Evolutionary conservation across 2,888 invertebrate genomes (phyloP), one percentile per base, ranked within the genome.

Genomic region (Dexiosoma caninum): DNA sequence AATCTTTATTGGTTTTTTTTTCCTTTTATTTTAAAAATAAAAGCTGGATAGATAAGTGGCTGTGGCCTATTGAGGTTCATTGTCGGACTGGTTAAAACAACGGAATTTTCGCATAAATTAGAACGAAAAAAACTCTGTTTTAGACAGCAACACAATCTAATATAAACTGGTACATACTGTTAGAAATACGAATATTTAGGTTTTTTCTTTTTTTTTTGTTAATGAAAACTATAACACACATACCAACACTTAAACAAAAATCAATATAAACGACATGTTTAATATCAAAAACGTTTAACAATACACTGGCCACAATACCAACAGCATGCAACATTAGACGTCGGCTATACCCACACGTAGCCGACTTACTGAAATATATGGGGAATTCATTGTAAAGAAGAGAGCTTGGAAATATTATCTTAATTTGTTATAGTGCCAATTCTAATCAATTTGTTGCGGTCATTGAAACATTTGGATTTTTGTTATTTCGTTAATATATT

Each of bases 101-200:
- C 74, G 80, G 77, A 77, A 77, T 81, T 64, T 77, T 69, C 72
- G 81, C 77, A 81, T 81, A 81, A 81, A 77, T 81, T 77, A 81
- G 81, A 81, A 69, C 81, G 74, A 30, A 19, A 37, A 59, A 27
- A 3, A 27, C 27, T 27, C 6, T 27, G 27, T 27, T 27, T 27
- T 27, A 3, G 9, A 71, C 9, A 27, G 0, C n/a, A n/a, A 57
- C 23, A 23, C 19, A 60, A 27, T 37, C 70, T 30, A n/a, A 53
- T 14, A 71, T 69, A 82, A 79, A 81, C 62, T 62, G 69, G 77
- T 72, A 81, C 40, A 74, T 77, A 77, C 81, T 77, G 77, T 81
- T 81, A 76, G 42, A 71, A 66, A 60, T 42, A 35, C 42, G 14
- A 64, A 16, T 46, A 27, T n/a, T n/a, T 21, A 57, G 37, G 40